Evolutionary conservation across 2,888 invertebrate genomes (phyloP).

Genomic region (Melinaea menophilus): DNA sequence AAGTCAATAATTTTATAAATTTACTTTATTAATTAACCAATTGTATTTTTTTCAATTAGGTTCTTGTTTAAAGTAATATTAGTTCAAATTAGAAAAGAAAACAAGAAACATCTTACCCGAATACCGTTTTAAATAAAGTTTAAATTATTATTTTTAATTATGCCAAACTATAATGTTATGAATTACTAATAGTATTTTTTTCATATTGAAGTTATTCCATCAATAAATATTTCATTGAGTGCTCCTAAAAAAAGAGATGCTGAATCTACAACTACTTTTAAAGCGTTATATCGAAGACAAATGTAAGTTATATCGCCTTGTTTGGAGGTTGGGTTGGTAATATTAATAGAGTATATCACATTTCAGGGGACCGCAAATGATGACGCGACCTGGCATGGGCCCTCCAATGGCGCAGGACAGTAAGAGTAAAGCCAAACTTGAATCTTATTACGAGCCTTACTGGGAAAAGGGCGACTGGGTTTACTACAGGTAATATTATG

Average conservation of each 20-base stretch:
- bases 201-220: too few species aligned
- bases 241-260: neutral
- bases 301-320: neutral
- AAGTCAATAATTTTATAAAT: too few species aligned
- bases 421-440: constrained; percentile 8
- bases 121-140: too few species aligned
- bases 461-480: constrained; percentile 25
- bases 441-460: constrained; percentile 17
- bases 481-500: constrained; percentile 11
- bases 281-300: neutral
- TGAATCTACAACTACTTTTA: neutral
- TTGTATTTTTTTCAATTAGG: too few species aligned
- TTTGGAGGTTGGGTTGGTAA: neutral
- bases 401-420: neutral
- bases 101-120: too few species aligned
- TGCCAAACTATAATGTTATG: too few species aligned
- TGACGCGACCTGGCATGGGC: neutral
- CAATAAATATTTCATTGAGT: neutral
- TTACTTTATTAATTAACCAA: too few species aligned
- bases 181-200: too few species aligned
- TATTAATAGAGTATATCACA: neutral
- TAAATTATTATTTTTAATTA: too few species aligned
- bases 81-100: too few species aligned
- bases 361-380: neutral
- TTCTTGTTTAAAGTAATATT: too few species aligned